A percentile compares a stretch with the other conserved stretches of the same genome.
Evolutionary conservation across 2,888 invertebrate genomes (phyloP).

Genomic region (Matsumyia berberina): DNA sequence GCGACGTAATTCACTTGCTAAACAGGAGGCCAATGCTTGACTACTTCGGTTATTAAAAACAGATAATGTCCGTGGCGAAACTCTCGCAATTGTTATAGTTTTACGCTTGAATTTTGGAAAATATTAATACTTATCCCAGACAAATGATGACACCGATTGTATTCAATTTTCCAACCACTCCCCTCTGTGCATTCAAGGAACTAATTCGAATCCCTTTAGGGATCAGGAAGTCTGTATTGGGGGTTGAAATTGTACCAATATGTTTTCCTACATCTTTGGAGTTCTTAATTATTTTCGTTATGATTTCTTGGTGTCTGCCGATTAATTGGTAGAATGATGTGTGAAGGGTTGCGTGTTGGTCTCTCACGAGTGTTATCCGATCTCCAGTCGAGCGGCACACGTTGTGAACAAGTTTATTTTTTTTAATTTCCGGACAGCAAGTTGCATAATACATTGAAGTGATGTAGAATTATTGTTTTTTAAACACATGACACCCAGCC

Average conservation of each 20-base stretch:
- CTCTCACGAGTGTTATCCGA: slow-evolving; percentile 15
- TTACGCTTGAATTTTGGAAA: slow-evolving; percentile 52
- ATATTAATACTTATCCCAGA: slow-evolving; percentile 66
- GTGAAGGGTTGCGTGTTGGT: not conserved
- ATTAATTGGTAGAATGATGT: not conserved
- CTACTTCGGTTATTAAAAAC: slow-evolving; percentile 56
- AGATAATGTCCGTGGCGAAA: slow-evolving; percentile 69
- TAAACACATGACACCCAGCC: too few relatives aligned
- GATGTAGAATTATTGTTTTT: too few relatives aligned
- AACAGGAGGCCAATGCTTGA: slow-evolving; percentile 11
- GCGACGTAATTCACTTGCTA: slow-evolving; percentile 24
- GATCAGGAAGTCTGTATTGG: not conserved
- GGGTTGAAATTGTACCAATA: slow-evolving; percentile 34
- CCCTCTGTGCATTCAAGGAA: too few relatives aligned
- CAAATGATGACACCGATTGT: slow-evolving; percentile 71
- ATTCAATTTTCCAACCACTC: slow-evolving; percentile 20
- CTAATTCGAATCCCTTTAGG: too few relatives aligned
- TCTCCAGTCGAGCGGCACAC: slow-evolving; percentile 1
- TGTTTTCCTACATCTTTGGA: slow-evolving; percentile 8
- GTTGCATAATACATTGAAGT: too few relatives aligned
- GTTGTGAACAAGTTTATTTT: slow-evolving; percentile 9
- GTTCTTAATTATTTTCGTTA: slow-evolving; percentile 8
- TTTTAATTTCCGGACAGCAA: slow-evolving; percentile 55
- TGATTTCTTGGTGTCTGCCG: not conserved
- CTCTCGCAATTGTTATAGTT: slow-evolving; percentile 48